These are phyloP conservation scores for Mixornis gularis DNA, from an alignment of 2,113 vertebrate species.

Conservation along the genomic window DNA sequence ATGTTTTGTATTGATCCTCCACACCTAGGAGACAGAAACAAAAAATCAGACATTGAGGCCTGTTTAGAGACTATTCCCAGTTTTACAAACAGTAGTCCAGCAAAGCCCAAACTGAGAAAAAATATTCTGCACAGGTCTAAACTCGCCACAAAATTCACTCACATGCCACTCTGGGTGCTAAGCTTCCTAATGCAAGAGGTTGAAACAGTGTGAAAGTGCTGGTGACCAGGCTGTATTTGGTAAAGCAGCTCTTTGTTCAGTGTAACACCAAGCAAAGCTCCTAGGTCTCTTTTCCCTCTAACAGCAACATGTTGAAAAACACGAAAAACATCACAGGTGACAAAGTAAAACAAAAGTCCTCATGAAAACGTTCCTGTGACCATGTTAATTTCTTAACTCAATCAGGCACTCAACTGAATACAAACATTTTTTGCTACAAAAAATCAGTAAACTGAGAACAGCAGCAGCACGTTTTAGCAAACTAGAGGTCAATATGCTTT, in stretches of 20 bases:
- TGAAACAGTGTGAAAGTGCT: neutral
- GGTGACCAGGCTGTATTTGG: neutral
- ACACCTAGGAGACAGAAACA: constrained; percentile 75
- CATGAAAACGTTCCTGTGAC: neutral
- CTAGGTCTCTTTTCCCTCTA: neutral
- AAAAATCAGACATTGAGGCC: neutral
- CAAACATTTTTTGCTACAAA: neutral
- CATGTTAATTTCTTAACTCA: neutral
- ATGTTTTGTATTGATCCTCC: constrained; percentile 90
- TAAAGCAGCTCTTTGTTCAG: neutral
- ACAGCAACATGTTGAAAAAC: neutral
- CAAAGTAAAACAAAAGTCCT: neutral
- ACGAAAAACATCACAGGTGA: neutral
- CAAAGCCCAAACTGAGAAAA: neutral
- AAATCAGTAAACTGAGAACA: neutral
- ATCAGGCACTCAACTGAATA: neutral
- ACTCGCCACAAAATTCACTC: neutral
- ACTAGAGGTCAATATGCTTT: neutral
- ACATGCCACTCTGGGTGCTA: neutral
- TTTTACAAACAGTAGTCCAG: neutral
- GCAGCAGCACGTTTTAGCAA: neutral
- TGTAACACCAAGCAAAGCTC: neutral
- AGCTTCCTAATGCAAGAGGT: neutral
- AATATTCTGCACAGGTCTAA: neutral
- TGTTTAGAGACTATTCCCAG: neutral